Base-by-base conservation (phyloP, 2,113 vertebrate genomes). In the Accipiter cooperii region DNA sequence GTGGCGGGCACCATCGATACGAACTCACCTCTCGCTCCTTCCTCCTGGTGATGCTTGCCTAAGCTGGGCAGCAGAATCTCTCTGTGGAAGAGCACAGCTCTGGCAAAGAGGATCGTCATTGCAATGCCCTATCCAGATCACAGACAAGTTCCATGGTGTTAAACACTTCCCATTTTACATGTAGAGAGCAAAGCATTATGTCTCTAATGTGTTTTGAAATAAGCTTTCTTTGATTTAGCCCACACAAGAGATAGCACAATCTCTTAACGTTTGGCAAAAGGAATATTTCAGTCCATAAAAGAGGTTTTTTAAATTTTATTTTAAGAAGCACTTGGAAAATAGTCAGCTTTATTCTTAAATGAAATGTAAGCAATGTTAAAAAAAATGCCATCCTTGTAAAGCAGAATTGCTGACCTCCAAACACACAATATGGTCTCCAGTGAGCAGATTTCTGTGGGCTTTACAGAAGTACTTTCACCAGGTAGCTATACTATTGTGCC, bases 401-500 rank as follows among this genome's bases (percentile, higher is more conserved):
- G 63, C 20, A 55, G 55, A 75, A 68, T 89, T 89, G 89, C 61
- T 89, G 77, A 84, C 69, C 69, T 87, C 57, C 57, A 71, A 71
- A 65, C 49, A 75, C 21, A 61, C 9, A 47, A 8, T 38, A 33
- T 38, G 17, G 33, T 61, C 61, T 96, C 55, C 69, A 68, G 44
- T 13, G 40, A 91, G 51, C 26, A 87, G 60, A 17, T 85, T 94
- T 89, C 49, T 71, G 40, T 12, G 22, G 12, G 38, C 54, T 92
- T 40, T 65, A 13, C 36, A 54, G 44, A 90, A 76, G n/a, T 66
- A 51, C 57, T 84, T 95, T 75, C 77, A 73, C 49, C 54, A 66
- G 69, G 66, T 76, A 87, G 33, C 42, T 87, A 17, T 22, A 40
- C 57, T 83, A 42, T 94, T 94, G 87, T 89, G 89, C 77, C 84